Conservation (phyloP, 2,888 invertebrate species). For the Andrena haemorrhoa region DNA sequence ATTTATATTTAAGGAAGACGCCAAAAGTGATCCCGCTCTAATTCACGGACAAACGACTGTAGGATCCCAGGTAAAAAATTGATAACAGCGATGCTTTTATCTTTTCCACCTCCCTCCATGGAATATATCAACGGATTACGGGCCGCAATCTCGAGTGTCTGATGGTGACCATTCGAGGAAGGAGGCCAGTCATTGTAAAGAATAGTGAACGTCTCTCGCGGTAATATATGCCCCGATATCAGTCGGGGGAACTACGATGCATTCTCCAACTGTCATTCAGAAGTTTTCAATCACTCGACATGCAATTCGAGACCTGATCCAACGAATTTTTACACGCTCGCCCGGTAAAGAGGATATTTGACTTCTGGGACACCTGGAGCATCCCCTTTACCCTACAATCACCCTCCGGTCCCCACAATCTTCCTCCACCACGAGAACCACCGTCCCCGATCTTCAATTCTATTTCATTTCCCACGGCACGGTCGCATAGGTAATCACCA, state of each 20-base stretch:
- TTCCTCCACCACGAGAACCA: too few relatives aligned
- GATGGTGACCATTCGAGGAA: slow-evolving; percentile 65
- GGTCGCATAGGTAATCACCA: background rate
- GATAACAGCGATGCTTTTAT: slow-evolving; percentile 36
- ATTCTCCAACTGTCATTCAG: slow-evolving; percentile 64
- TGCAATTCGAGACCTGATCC: slow-evolving; percentile 66
- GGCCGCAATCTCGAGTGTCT: slow-evolving; percentile 46
- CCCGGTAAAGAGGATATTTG: slow-evolving; percentile 47
- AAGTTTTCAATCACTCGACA: slow-evolving; percentile 70
- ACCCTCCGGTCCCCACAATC: background rate
- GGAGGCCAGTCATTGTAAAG: slow-evolving; percentile 57
- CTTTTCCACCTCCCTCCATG: slow-evolving; percentile 2
- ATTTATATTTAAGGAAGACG: background rate
- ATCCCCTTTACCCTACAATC: background rate
- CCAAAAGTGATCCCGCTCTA: background rate
- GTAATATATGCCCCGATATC: slow-evolving; percentile 67
- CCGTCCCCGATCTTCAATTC: too few relatives aligned
- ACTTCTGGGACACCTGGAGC: slow-evolving; percentile 30
- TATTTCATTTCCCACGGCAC: too few relatives aligned
- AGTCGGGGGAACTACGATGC: slow-evolving; percentile 42
- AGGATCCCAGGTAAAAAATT: slow-evolving; percentile 5
- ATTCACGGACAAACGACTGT: slow-evolving; percentile 10
- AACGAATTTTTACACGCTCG: slow-evolving; percentile 64
- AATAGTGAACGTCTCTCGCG: slow-evolving; percentile 57
- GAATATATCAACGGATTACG: slow-evolving; percentile 52